These are phyloP conservation scores for Chloroceryle aenea DNA, from an alignment of 2,113 vertebrate species.

Conservation along the genomic window DNA sequence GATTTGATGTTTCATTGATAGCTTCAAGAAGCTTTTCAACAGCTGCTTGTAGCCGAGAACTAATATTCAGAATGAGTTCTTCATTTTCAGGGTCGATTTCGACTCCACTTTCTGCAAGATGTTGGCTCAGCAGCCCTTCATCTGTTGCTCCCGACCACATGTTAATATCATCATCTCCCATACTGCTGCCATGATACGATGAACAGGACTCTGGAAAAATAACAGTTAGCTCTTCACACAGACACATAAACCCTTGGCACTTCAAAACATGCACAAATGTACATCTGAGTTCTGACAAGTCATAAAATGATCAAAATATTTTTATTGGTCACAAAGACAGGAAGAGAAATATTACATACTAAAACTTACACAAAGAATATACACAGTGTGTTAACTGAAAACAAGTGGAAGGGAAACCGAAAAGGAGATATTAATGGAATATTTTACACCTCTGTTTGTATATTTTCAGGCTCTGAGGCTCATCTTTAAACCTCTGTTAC, in stretches of 20 bases:
- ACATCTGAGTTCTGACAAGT: neutral
- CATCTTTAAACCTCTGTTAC: neutral
- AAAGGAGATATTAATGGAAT: conserved; percentile 62
- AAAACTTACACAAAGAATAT: conserved; percentile 16
- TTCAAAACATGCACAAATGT: neutral
- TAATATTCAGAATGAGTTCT: conserved; percentile 84
- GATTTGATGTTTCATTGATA: conserved; percentile 86
- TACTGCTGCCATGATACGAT: conserved; percentile 57
- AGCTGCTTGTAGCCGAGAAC: conserved; percentile 86
- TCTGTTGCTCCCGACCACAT: conserved; percentile 76
- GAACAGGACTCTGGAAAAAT: conserved; percentile 60
- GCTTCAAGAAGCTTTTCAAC: conserved; percentile 91
- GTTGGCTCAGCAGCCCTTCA: conserved; percentile 79
- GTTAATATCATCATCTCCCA: conserved; percentile 54
- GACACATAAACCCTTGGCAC: neutral
- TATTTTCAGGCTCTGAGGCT: neutral
- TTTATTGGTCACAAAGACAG: neutral
- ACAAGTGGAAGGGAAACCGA: conserved; percentile 3
- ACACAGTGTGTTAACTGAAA: conserved; percentile 25
- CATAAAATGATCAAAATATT: neutral
- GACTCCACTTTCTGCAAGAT: conserved; percentile 75
- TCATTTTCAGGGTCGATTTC: conserved; percentile 86
- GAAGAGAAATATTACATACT: neutral
- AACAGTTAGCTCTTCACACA: neutral
- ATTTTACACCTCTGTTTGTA: neutral